Base-by-base conservation (phyloP, 2,888 invertebrate species). In the Patella caerulea region DNA sequence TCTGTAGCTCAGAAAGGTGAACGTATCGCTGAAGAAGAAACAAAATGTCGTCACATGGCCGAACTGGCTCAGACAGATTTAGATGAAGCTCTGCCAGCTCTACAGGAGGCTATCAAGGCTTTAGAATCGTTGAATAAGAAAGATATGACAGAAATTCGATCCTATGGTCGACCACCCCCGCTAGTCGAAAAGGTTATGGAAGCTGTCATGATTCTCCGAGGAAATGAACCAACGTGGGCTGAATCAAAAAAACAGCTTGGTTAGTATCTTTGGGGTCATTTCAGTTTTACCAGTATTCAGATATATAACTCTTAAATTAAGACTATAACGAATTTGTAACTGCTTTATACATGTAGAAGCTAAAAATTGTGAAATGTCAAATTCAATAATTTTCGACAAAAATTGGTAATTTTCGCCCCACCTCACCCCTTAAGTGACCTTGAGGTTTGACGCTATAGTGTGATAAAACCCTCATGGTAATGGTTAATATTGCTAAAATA, bases 161-260 rank as follows among this genome's bases (percentile, higher is more conserved):
- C 97, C 0, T 97, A 97, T 90, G 95, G 95, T 0, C 95, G 95
- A 79, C 97, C 97, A 0, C 97, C 97, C 2, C 93, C 94, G 78
- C 95, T 96, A 91, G 97, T 97, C 0, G 96, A 96, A 92, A 96
- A 96, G 94, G 92, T 92, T 34, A 94, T 97, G 94, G 96, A 97
- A 91, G 96, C 97, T 17, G 96, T 97, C 0, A 95, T 96, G 93
- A 96, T 97, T 87, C 91, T 97, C 34, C 93, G 94, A 88, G 93
- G 95, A 92, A 93, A 94, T 79, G 96, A 96, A 82, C 96, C 97
- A 2, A 95, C 95, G 0, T 98, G 97, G 97, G 94, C 94, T 0
- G 96, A 96, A 92, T 95, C 97, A 0, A 97, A 97, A 89, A 94
- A 95, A 54, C 95, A 96, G 86, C 93, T 97, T 24, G 96, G 96